Percentiles rank a stretch among this genome's conserved stretches.
These are phyloP conservation scores for Lophura nycthemera DNA, from an alignment of 2,113 vertebrate genomes.

Conservation along the genomic window DNA sequence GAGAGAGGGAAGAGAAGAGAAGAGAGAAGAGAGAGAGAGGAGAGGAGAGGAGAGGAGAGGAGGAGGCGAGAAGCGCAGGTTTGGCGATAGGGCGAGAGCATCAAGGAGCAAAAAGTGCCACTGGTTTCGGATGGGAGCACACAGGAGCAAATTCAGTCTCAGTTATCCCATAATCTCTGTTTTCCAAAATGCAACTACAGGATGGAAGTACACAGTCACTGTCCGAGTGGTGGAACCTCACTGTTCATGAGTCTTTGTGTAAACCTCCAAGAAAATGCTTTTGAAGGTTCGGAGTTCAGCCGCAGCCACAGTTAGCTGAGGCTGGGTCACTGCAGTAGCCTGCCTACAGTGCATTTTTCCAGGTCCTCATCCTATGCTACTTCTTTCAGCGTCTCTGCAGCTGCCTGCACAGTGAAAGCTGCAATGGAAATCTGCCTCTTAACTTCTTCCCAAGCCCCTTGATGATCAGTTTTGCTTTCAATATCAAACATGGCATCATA, in stretches of 20 bases:
- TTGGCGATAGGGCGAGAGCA: too few species aligned
- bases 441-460: conserved; percentile 87
- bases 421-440: conserved; percentile 91
- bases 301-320: rapidly evolving
- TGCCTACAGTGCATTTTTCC: not conserved
- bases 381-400: conserved; percentile 82
- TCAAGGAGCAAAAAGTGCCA: not conserved
- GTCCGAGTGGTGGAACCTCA: not conserved
- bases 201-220: not conserved
- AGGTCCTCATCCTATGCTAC: conserved; percentile 56
- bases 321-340: not conserved
- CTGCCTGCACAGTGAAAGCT: conserved; percentile 89
- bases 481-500: conserved; percentile 93
- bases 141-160: too few species aligned
- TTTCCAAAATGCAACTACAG: not conserved
- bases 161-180: not conserved
- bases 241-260: not conserved
- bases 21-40: too few species aligned
- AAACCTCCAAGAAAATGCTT: rapidly evolving
- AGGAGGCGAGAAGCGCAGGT: too few species aligned
- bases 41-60: too few species aligned
- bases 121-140: too few species aligned
- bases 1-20: too few species aligned
- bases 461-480: conserved; percentile 73
- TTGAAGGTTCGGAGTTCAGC: not conserved